Evolutionary conservation across 2,113 vertebrate species (phyloP).

Genomic region (Entosphenus tridentatus): DNA sequence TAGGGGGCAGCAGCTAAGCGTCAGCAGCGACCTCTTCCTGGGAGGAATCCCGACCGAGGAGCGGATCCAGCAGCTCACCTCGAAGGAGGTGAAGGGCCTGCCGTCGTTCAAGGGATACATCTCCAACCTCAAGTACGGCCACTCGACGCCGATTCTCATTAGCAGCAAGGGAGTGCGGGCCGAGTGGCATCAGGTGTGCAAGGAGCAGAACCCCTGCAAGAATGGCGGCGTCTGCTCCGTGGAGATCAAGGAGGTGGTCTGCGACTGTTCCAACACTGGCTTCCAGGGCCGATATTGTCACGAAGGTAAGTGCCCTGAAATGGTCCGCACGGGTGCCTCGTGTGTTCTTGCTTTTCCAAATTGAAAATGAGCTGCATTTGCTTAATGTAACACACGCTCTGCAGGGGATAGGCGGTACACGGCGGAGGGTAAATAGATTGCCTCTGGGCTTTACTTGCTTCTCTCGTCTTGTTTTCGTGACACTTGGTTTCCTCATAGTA

Average conservation of each 20-base stretch:
- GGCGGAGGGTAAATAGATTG: too few species aligned
- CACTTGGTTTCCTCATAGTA: background rate
- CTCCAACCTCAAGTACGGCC: conserved; percentile 61
- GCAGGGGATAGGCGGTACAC: too few species aligned
- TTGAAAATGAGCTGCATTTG: too few species aligned
- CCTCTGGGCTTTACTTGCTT: too few species aligned
- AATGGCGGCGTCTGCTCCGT: conserved; percentile 77
- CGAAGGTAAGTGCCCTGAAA: conserved; percentile 48
- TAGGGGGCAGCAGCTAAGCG: conserved; percentile 68
- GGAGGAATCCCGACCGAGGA: conserved; percentile 69
- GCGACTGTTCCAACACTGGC: conserved; percentile 80
- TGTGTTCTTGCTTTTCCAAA: too few species aligned
- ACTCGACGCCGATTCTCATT: conserved; percentile 49
- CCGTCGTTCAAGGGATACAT: conserved; percentile 65
- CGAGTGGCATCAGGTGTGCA: conserved; percentile 63
- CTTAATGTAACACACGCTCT: too few species aligned
- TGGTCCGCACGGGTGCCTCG: too few species aligned
- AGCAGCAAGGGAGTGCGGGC: conserved; percentile 50
- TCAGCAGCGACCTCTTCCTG: conserved; percentile 74
- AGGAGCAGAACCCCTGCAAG: conserved; percentile 58
- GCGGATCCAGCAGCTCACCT: conserved; percentile 48
- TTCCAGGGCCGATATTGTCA: conserved; percentile 66
- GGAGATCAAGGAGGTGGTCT: conserved; percentile 54
- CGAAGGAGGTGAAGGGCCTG: conserved; percentile 40
- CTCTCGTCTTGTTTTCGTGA: background rate